A percentile compares a stretch with the other conserved stretches of the same genome.
phyloP scores from a whole-genome alignment of 2,797 vertebrate genomes.

The Serranus cabrilla region DNA sequence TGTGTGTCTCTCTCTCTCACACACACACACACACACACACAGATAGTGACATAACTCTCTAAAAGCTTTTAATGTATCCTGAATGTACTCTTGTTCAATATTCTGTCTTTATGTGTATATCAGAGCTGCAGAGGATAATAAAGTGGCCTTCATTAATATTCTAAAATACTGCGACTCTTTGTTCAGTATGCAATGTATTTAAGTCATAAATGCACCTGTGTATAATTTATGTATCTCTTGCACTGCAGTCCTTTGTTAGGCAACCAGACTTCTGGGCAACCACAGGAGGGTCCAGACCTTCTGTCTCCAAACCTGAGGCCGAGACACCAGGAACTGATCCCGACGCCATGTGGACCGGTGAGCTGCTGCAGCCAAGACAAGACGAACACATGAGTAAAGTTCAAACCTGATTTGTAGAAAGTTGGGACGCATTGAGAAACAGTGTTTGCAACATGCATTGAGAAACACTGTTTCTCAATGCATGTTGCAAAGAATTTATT shows the following conservation, averaged over 20 bases:
- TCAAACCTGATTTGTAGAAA: too few relatives aligned
- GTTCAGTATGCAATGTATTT: not conserved
- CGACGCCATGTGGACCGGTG: conserved; percentile 91
- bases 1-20: too few relatives aligned
- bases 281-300: conserved; percentile 55
- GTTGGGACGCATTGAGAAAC: too few relatives aligned
- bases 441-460: too few relatives aligned
- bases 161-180: not conserved
- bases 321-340: conserved; percentile 88
- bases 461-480: too few relatives aligned
- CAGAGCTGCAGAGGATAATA: not conserved
- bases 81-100: not conserved
- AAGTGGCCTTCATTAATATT: not conserved
- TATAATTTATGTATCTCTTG: not conserved
- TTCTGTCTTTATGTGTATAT: not conserved
- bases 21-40: too few relatives aligned
- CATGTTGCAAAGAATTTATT: too few relatives aligned
- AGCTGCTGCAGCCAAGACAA: conserved; percentile 41
- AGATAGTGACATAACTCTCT: too few relatives aligned
- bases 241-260: conserved; percentile 75
- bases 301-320: conserved; percentile 86
- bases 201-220: not conserved
- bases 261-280: conserved; percentile 18
- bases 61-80: not conserved
- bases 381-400: not conserved